These are phyloP conservation scores for Drosophila limbata DNA, from an alignment of 2,888 invertebrate species.

Conservation along the genomic window DNA sequence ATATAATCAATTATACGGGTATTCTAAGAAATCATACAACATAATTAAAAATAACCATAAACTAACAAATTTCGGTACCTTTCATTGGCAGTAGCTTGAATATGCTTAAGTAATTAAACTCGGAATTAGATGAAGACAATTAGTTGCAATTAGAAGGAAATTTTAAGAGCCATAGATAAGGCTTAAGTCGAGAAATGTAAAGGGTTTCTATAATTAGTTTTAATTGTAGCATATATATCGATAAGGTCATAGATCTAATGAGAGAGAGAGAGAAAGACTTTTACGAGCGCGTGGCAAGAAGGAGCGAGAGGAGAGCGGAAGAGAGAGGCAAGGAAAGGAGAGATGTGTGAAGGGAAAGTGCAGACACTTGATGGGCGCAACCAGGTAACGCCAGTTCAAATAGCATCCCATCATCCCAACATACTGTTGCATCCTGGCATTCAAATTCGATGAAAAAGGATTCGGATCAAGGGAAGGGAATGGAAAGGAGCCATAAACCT, in stretches of 20 bases:
- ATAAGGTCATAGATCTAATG: conserved; percentile 25
- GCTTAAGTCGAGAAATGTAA: conserved; percentile 6
- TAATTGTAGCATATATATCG: conserved; percentile 41
- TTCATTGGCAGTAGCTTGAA: conserved; percentile 30
- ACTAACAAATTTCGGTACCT: conserved; percentile 5
- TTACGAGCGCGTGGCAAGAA: conserved; percentile 64
- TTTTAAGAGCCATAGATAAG: conserved; percentile 29
- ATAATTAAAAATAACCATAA: conserved; percentile 26
- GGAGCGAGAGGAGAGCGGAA: background rate
- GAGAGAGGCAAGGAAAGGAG: background rate
- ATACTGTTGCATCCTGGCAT: conserved; percentile 8
- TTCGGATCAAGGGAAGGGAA: conserved; percentile 61
- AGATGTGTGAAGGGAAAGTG: conserved; percentile 23
- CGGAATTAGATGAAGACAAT: conserved; percentile 59
- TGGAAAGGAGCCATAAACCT: conserved; percentile 49
- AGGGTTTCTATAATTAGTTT: conserved; percentile 56
- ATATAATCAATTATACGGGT: conserved; percentile 2
- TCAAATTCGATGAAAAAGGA: conserved; percentile 58
- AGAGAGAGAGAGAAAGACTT: conserved; percentile 39
- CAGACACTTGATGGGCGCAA: conserved; percentile 44
- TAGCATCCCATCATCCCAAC: background rate
- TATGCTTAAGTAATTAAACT: conserved; percentile 33
- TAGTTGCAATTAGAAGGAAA: conserved; percentile 67
- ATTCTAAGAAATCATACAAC: conserved; percentile 27
- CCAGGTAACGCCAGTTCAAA: conserved; percentile 47